phyloP scores from a whole-genome alignment of 1,140 invertebrate species.

The Atta colombica region DNA sequence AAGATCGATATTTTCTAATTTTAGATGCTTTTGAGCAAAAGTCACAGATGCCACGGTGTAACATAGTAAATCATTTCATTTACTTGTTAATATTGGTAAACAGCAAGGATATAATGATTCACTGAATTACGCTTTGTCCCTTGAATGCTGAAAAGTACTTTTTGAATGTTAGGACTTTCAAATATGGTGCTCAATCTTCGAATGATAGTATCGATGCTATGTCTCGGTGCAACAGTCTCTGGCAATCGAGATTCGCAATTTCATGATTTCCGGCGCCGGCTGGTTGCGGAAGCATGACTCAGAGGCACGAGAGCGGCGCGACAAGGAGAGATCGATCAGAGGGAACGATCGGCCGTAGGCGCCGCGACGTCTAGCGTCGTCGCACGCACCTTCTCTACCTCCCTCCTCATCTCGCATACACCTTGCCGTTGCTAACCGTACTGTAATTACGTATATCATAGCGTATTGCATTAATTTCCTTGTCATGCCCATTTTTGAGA shows the following conservation, averaged over 20 bases:
- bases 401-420: slow-evolving; percentile 13
- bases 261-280: slow-evolving; percentile 54
- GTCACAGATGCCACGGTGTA: no score
- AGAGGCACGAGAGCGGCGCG: slow-evolving; percentile 70
- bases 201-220: neutral
- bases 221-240: neutral
- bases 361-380: slow-evolving; percentile 84
- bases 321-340: slow-evolving; percentile 85
- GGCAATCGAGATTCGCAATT: slow-evolving; percentile 3
- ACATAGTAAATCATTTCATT: no score
- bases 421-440: neutral
- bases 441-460: slow-evolving; percentile 33
- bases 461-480: slow-evolving; percentile 8
- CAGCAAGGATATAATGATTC: no score
- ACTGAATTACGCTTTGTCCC: no score
- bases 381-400: slow-evolving; percentile 77
- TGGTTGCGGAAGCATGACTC: slow-evolving; percentile 82
- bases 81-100: no score
- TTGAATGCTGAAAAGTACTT: no score
- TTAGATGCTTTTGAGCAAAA: no score
- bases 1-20: no score
- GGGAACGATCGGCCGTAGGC: slow-evolving; percentile 84
- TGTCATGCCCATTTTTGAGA: neutral
- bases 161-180: neutral
- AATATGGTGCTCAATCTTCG: slow-evolving; percentile 5